Base-by-base conservation (phyloP, 2,888 invertebrate species). In the Heliconius charithonia region DNA sequence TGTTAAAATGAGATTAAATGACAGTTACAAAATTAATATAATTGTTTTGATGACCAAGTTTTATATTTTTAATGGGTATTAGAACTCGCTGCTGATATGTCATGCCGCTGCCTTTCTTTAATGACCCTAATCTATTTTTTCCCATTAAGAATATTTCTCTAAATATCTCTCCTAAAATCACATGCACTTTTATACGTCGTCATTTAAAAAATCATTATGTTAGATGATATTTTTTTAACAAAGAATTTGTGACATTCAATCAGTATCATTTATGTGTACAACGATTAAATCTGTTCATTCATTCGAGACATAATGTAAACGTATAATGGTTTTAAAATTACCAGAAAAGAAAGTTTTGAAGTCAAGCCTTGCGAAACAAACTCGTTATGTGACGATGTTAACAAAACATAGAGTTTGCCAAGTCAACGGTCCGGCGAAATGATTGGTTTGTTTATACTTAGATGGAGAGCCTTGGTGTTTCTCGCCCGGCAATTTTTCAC, bases 401-500 rank as follows among this genome's bases (percentile, higher is more conserved):
- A 82, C 78, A 82, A 82, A 81, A 80, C 79, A 79, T 77, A 76
- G 78, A 77, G 78, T 59, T 79, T 79, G 79, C 80, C 78, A 78
- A 81, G 76, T 79, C 82, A 81, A 76, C 81, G 81, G 77, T 81
- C 81, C 82, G 80, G 81, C 81, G 81, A 83, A 83, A 80, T 80
- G 78, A 81, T 80, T 75, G 80, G 77, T 75, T 77, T 79, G 81
- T 77, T 81, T 79, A 80, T 80, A 51, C 79, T 79, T 66, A 65
- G 78, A 67, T 75, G 41, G 67, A 62, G 32, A 72, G 69, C 73
- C 73, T 73, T 79, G 69, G 67, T 79, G 81, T 83, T 84, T 81
- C 81, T 83, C 81, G 78, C 27, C 78, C 78, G 79, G 81, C 84
- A 84, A 84, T 87, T 85, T 86, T 86, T 84, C 83, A 84, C 86